These are phyloP conservation scores for Podilymbus podiceps DNA, from an alignment of 2,113 vertebrate genomes.

Conservation along the genomic window DNA sequence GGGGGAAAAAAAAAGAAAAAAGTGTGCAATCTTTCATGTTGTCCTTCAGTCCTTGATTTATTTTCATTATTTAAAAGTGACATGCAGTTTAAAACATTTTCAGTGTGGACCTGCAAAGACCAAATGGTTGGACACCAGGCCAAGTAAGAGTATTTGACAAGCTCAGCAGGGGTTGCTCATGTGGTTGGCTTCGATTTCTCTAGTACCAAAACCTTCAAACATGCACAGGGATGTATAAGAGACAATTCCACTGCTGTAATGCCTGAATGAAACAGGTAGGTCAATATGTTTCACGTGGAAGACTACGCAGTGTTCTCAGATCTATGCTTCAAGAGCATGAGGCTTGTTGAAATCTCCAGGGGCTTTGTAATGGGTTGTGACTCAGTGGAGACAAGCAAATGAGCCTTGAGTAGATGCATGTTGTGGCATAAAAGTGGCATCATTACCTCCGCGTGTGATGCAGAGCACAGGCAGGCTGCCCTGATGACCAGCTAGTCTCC, in stretches of 20 bases:
- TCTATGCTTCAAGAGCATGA: not conserved
- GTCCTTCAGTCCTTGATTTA: not conserved
- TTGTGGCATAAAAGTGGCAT: not conserved
- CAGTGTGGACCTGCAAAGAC: not conserved
- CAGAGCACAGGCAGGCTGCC: not conserved
- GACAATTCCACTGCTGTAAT: not conserved
- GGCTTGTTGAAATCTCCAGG: not conserved
- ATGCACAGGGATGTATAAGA: not conserved
- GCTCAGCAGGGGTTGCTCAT: not conserved
- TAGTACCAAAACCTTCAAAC: not conserved
- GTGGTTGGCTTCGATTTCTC: fast-evolving
- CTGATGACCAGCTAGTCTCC: not conserved
- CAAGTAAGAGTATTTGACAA: not conserved
- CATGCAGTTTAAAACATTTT: not conserved
- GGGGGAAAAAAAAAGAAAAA: not conserved
- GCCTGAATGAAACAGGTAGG: not conserved
- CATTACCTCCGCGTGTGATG: not conserved
- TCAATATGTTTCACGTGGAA: not conserved
- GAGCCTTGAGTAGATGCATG: not conserved
- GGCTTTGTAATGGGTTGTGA: not conserved
- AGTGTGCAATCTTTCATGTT: not conserved
- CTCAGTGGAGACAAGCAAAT: not conserved
- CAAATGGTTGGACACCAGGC: not conserved
- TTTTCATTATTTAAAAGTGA: not conserved
- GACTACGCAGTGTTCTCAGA: not conserved